A percentile compares a stretch with the other conserved stretches of the same genome.
Evolutionary conservation across 2,888 invertebrate genomes (phyloP).

Genomic region (Norana najaformis): DNA sequence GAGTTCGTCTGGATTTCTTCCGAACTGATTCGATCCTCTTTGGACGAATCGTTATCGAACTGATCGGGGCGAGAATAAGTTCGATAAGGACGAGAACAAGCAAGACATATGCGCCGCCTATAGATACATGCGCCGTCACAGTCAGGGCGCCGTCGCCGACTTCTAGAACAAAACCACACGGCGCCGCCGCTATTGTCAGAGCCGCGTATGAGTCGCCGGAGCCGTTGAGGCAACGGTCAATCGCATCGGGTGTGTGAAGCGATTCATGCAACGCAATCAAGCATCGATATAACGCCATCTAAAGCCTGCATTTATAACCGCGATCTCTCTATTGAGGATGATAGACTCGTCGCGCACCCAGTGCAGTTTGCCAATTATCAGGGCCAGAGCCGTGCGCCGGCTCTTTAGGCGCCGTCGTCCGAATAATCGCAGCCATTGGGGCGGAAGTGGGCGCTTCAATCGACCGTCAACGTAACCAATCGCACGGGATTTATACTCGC

Average conservation of each 20-base stretch:
- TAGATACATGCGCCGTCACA: background rate
- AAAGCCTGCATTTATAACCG: background rate
- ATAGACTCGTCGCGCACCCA: background rate
- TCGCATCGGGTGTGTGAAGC: background rate
- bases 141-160: background rate
- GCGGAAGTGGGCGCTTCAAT: conserved; percentile 13
- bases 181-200: background rate
- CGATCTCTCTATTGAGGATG: background rate
- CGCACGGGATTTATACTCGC: background rate
- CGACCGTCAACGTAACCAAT: conserved; percentile 13
- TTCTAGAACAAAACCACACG: background rate
- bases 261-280: background rate
- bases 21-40: background rate
- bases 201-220: background rate
- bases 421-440: conserved; percentile 7
- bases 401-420: background rate
- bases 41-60: background rate
- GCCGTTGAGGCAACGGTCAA: background rate
- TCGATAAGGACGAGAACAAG: too few species aligned
- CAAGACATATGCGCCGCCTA: background rate
- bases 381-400: background rate
- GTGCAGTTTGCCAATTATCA: background rate
- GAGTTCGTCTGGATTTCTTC: background rate
- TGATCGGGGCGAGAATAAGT: background rate
- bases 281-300: background rate